These are phyloP conservation scores for Akabosia matsudoensis DNA, from an alignment of 1,140 invertebrate species.

Conservation along the genomic window DNA sequence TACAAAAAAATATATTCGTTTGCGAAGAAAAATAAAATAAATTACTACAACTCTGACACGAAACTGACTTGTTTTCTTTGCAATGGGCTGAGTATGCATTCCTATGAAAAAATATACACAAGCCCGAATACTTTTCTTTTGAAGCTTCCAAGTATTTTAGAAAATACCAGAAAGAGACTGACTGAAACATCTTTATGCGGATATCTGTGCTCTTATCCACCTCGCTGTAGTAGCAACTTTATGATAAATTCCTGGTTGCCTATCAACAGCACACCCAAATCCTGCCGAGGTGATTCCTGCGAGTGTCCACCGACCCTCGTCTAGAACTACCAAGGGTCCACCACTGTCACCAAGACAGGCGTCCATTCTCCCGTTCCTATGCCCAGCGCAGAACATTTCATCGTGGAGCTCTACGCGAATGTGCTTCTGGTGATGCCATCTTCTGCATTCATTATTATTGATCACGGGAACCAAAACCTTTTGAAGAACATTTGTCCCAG, in stretches of 20 bases:
- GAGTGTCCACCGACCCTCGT: conserved; percentile 68
- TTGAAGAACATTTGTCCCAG: conserved; percentile 73
- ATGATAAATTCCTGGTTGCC: conserved; percentile 65
- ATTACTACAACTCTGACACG: conserved; percentile 7
- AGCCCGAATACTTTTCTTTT: conserved; percentile 7
- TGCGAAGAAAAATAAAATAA: conserved; percentile 11
- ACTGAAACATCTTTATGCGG: conserved; percentile 1
- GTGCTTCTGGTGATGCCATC: conserved; percentile 73
- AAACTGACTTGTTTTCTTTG: conserved; percentile 7
- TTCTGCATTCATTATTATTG: conserved; percentile 67
- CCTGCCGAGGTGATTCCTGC: conserved; percentile 81
- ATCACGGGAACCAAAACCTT: conserved; percentile 75
- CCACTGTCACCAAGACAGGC: conserved; percentile 61
- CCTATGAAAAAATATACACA: not conserved
- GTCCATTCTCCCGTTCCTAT: conserved; percentile 74
- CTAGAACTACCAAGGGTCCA: conserved; percentile 45
- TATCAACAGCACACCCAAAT: conserved; percentile 78
- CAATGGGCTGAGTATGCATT: not conserved
- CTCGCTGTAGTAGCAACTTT: conserved; percentile 66
- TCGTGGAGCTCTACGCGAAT: conserved; percentile 68
- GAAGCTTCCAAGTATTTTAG: not conserved
- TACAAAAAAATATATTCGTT: not conserved
- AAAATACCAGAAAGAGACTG: not conserved
- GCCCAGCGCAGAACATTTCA: conserved; percentile 81
- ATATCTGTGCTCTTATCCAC: conserved; percentile 61